phyloP scores from a whole-genome alignment of 2,113 vertebrate genomes.

The Sphaerodactylus townsendi region DNA sequence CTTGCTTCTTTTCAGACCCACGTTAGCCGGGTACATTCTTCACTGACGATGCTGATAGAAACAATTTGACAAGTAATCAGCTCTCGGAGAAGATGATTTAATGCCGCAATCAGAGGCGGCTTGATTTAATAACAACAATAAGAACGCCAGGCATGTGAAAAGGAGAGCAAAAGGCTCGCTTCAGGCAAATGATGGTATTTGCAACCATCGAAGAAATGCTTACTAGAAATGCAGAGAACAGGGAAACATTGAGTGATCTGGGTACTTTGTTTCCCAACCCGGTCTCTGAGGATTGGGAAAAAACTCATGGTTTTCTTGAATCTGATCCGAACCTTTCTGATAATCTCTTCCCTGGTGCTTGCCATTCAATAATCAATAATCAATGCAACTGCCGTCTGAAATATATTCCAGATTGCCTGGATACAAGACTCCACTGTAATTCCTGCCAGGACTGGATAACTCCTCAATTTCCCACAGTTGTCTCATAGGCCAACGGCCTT shows the following conservation, averaged over 20 bases:
- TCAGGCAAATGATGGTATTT: not conserved
- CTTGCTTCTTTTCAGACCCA: constrained; percentile 37
- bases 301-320: not conserved
- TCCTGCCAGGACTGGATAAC: too few relatives aligned
- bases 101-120: constrained; percentile 41
- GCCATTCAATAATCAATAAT: too few relatives aligned
- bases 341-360: too few relatives aligned
- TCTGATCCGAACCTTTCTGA: not conserved
- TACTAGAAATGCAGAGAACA: not conserved
- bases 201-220: constrained; percentile 22
- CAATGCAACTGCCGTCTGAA: too few relatives aligned
- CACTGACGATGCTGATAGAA: constrained; percentile 42
- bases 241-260: constrained; percentile 10
- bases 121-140: constrained; percentile 48
- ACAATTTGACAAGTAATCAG: constrained; percentile 50
- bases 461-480: too few relatives aligned
- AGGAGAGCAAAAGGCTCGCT: constrained; percentile 26
- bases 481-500: too few relatives aligned
- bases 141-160: constrained; percentile 29
- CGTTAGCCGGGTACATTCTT: constrained; percentile 52
- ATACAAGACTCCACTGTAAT: too few relatives aligned
- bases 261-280: not conserved
- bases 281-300: not conserved
- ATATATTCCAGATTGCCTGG: too few relatives aligned
- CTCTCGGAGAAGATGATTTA: constrained; percentile 47